Percentiles rank a stretch among this genome's conserved stretches.
Conservation (phyloP, 2,888 invertebrate genomes). For the Ametastegia equiseti region DNA sequence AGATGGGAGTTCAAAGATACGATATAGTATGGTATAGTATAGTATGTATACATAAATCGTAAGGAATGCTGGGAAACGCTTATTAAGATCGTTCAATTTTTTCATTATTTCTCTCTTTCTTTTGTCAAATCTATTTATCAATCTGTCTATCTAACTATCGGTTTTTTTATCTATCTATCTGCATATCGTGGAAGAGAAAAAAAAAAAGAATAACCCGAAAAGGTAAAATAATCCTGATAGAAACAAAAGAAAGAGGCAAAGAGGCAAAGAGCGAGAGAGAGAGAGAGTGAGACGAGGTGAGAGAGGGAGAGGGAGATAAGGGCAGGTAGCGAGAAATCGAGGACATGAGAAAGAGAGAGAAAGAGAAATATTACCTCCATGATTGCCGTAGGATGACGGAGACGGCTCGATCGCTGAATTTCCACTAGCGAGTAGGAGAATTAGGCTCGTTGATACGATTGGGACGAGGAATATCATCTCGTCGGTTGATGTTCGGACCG, state of each 20-base stretch:
- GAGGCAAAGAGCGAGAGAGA: conserved; percentile 47
- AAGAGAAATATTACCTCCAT: conserved; percentile 73
- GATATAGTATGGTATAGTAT: no score
- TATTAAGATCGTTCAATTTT: no score
- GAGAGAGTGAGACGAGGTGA: conserved; percentile 6
- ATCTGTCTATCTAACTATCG: no score
- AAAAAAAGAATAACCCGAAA: conserved; percentile 32
- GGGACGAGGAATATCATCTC: conserved; percentile 35
- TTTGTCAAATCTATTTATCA: not conserved
- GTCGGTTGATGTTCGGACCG: conserved; percentile 29
- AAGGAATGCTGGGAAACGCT: not conserved
- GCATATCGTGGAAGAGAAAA: conserved; percentile 46
- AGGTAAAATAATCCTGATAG: conserved; percentile 43
- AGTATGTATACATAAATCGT: no score
- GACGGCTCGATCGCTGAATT: conserved; percentile 69
- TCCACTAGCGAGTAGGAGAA: conserved; percentile 65
- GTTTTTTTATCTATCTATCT: no score
- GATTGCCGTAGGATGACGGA: conserved; percentile 72
- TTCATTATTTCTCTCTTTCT: not conserved
- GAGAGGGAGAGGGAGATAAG: conserved; percentile 29
- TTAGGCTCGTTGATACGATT: not conserved
- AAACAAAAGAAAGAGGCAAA: no score
- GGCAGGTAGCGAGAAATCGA: conserved; percentile 55
- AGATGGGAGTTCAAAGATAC: no score
- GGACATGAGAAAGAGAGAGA: conserved; percentile 58